Conservation (phyloP, 2,888 invertebrate genomes). For the Ethmia dodecea region DNA sequence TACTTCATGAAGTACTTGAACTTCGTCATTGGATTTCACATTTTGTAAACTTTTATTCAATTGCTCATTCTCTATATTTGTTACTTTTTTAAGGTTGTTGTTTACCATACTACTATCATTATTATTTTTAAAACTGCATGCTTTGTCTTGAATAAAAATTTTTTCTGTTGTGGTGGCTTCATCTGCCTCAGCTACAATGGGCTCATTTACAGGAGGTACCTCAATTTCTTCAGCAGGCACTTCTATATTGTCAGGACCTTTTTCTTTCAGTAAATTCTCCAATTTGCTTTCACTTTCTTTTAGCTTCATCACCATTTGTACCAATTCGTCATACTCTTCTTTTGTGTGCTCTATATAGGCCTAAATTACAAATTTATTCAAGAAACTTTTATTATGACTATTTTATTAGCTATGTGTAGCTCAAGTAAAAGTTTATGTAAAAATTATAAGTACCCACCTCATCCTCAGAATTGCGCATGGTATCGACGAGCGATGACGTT, state of each 20-base stretch:
- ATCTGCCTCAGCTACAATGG: slow-evolving; percentile 21
- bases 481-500: slow-evolving; percentile 83
- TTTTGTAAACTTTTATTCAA: slow-evolving; percentile 55
- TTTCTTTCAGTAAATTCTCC: slow-evolving; percentile 69
- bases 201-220: slow-evolving; percentile 22
- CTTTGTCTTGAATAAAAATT: slow-evolving; percentile 29
- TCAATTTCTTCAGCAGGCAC: slow-evolving; percentile 43
- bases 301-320: slow-evolving; percentile 82
- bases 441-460: slow-evolving; percentile 65
- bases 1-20: no score
- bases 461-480: slow-evolving; percentile 82
- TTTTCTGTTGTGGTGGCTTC: slow-evolving; percentile 16
- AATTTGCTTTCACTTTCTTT: slow-evolving; percentile 84
- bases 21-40: slow-evolving; percentile 35
- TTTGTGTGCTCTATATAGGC: slow-evolving; percentile 71
- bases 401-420: background rate
- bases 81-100: slow-evolving; percentile 61
- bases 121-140: slow-evolving; percentile 34
- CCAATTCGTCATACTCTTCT: slow-evolving; percentile 78
- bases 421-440: background rate
- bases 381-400: background rate
- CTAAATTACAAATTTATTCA: slow-evolving; percentile 43
- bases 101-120: slow-evolving; percentile 35
- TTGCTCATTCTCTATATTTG: slow-evolving; percentile 68
- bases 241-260: slow-evolving; percentile 52